Evolutionary conservation across 2,888 invertebrate genomes (phyloP), one percentile per base, ranked within the genome.

Genomic region (Heliconius cydno): DNA sequence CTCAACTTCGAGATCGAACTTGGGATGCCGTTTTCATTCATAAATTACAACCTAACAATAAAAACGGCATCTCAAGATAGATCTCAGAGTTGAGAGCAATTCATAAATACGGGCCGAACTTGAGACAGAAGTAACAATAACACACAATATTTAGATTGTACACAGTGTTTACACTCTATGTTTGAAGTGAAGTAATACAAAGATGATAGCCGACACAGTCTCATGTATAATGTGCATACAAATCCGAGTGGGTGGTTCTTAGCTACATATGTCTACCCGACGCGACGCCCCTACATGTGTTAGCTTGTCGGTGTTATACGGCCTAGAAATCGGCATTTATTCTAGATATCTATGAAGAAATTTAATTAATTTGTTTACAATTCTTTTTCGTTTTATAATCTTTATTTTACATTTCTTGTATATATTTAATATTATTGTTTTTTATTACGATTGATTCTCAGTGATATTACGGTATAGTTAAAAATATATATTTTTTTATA

Each of bases 141-240:
- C 19, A 38, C 0, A 38, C 25, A 46, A 38, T 57, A 78, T 73
- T 78, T 73, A 28, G 73, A 57, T 78, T 2, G 13, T 73, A 60
- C 72, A 38, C 66, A 57, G 73, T 78, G 78, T 78, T 78, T 78
- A 78, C 73, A 73, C 38, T 73, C 73, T 79, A 75, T 79, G 63
- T 79, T 75, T 74, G 79, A 68, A 75, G 60, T 75, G 74, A 79
- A 73, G 38, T 89, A 90, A 91, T 91, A 91, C 91, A 92, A 92
- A 92, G 90, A 92, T 73, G 73, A 73, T 92, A 91, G 92, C 93
- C 90, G 90, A 80, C 92, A 90, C 89, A 85, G 87, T 85, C 92
- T 94, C 92, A 94, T 94, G 92, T 92, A 90, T 93, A 91, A 94
- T 94, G 94, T 93, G 92, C 93, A 94, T 94, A 92, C 91, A 91